Evolutionary conservation across 2,113 vertebrate genomes (phyloP).

Genomic region (Ariopsis seemanni): DNA sequence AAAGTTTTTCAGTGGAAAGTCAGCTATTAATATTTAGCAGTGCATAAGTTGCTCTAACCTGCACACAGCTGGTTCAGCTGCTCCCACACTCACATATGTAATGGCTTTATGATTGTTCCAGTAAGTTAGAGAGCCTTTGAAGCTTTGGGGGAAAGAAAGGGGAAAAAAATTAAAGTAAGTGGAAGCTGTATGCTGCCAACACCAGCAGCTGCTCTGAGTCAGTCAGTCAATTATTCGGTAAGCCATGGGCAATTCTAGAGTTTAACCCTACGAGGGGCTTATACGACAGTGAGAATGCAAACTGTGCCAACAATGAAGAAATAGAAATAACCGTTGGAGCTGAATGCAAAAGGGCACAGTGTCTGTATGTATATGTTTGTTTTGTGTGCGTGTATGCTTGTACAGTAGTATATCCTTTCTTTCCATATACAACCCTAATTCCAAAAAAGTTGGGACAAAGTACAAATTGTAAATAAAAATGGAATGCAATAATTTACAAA

Average conservation of each 20-base stretch:
- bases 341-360: not conserved
- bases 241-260: not conserved
- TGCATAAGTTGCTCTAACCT: not conserved
- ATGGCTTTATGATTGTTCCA: not conserved
- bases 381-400: not conserved
- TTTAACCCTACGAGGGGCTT: not conserved
- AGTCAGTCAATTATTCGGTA: slow-evolving; percentile 12
- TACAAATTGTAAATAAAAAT: no score
- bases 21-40: slow-evolving; percentile 18
- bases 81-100: not conserved
- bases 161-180: slow-evolving; percentile 6
- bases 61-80: not conserved
- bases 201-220: not conserved
- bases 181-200: not conserved
- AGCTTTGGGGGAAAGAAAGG: not conserved
- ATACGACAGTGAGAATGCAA: not conserved
- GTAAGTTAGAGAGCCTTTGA: slow-evolving; percentile 9
- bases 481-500: no score
- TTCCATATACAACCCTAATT: no score
- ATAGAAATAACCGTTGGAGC: not conserved
- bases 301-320: not conserved
- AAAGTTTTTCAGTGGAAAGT: not conserved
- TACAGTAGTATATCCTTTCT: not conserved
- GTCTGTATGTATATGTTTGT: not conserved
- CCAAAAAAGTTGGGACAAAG: no score